Conservation (phyloP, 2,113 vertebrate species). For the Entosphenus tridentatus region DNA sequence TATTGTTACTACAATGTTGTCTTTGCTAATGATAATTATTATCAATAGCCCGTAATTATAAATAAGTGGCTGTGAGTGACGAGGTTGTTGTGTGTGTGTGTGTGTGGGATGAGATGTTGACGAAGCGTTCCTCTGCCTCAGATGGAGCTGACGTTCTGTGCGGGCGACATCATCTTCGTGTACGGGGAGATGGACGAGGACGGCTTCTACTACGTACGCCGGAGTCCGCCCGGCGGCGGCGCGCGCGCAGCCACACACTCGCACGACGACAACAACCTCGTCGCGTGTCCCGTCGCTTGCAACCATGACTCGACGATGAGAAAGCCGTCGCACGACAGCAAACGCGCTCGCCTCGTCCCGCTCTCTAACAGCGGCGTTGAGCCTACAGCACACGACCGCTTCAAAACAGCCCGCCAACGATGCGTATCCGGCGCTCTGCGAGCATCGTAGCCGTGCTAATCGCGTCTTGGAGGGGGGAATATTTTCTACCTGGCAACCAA, state of each 20-base stretch:
- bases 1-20: too few species aligned
- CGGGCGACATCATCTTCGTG: constrained; percentile 68
- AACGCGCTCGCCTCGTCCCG: neutral
- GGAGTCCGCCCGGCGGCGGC: too few species aligned
- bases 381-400: neutral
- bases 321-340: neutral
- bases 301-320: neutral
- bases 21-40: too few species aligned
- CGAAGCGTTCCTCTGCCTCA: constrained; percentile 13
- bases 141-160: constrained; percentile 73
- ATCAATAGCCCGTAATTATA: too few species aligned
- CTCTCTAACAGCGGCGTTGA: neutral
- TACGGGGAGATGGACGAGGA: constrained; percentile 85
- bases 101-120: too few species aligned
- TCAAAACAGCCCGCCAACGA: too few species aligned
- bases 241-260: neutral
- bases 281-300: neutral
- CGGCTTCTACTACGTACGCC: constrained; percentile 84
- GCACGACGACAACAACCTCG: neutral
- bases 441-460: too few species aligned
- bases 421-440: too few species aligned
- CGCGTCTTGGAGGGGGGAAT: too few species aligned
- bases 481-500: too few species aligned
- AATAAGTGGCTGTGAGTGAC: too few species aligned
- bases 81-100: too few species aligned